A percentile compares a stretch with the other conserved stretches of the same genome.
Conservation (phyloP, 2,113 vertebrate species). For the Rhadina sibilatrix region DNA sequence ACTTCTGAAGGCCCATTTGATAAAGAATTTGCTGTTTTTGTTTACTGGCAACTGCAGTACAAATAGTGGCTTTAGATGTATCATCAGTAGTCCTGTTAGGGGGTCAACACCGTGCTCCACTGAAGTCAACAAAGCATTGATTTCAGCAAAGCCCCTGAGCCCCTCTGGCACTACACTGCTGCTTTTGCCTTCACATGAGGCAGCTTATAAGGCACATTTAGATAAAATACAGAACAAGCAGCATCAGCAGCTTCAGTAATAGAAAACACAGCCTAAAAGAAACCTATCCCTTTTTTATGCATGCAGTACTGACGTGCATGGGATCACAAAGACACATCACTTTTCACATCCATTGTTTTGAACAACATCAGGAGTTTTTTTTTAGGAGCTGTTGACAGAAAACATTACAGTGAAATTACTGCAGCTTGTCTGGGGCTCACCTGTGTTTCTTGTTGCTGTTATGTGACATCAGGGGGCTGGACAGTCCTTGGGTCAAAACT, state of each 20-base stretch:
- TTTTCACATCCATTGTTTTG: neutral
- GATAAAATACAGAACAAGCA: neutral
- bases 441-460: neutral
- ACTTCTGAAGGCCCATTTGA: neutral
- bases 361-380: neutral
- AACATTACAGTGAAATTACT: neutral
- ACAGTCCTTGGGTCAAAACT: neutral
- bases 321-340: neutral
- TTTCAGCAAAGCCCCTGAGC: neutral
- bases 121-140: neutral
- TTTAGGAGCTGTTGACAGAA: neutral
- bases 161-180: neutral
- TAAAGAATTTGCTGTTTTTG: neutral
- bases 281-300: neutral
- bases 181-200: neutral
- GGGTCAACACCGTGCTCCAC: neutral
- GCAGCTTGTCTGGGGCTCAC: neutral
- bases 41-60: neutral
- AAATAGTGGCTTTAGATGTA: neutral
- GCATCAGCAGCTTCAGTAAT: neutral
- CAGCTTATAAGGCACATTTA: neutral
- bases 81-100: neutral
- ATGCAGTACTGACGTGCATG: rapidly evolving
- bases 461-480: neutral
- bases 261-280: neutral